A percentile compares a stretch with the other conserved stretches of the same genome.
Conservation (phyloP, 2,888 invertebrate genomes). For the Ichneumoninae sp. region DNA sequence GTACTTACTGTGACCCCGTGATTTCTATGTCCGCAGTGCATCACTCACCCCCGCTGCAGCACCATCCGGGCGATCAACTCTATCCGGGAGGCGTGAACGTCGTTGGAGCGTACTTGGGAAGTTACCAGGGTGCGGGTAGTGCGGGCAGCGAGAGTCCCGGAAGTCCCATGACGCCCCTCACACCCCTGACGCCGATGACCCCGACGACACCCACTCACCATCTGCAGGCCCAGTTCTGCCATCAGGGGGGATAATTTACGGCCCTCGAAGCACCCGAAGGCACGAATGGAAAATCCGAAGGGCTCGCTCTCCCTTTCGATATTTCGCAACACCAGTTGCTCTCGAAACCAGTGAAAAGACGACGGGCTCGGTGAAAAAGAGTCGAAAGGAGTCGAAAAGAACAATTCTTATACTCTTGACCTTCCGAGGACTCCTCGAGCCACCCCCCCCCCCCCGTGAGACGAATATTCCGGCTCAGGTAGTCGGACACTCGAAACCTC, state of each 20-base stretch:
- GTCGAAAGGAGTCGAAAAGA: neutral
- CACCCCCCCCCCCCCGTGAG: neutral
- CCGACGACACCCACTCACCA: constrained; percentile 79
- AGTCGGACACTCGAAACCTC: constrained; percentile 22
- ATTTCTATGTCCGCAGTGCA: constrained; percentile 73
- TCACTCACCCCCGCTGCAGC: constrained; percentile 79
- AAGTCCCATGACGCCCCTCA: constrained; percentile 79
- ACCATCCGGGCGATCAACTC: constrained; percentile 76
- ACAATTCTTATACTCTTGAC: constrained; percentile 19
- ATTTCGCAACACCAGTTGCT: constrained; percentile 40
- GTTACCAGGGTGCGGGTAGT: constrained; percentile 78
- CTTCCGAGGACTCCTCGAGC: constrained; percentile 7
- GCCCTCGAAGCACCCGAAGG: neutral
- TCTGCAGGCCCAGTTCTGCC: constrained; percentile 79
- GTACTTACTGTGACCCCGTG: constrained; percentile 7
- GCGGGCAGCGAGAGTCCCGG: constrained; percentile 81
- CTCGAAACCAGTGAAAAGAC: constrained; percentile 44
- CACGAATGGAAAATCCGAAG: neutral
- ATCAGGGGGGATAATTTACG: constrained; percentile 76
- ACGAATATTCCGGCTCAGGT: constrained; percentile 29
- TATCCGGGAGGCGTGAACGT: constrained; percentile 77
- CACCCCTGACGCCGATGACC: constrained; percentile 79
- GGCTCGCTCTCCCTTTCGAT: constrained; percentile 2
- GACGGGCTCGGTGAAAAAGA: constrained; percentile 23
- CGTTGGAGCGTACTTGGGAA: constrained; percentile 77